Conservation (phyloP, 2,797 vertebrate species). For the Pygocentrus nattereri region DNA sequence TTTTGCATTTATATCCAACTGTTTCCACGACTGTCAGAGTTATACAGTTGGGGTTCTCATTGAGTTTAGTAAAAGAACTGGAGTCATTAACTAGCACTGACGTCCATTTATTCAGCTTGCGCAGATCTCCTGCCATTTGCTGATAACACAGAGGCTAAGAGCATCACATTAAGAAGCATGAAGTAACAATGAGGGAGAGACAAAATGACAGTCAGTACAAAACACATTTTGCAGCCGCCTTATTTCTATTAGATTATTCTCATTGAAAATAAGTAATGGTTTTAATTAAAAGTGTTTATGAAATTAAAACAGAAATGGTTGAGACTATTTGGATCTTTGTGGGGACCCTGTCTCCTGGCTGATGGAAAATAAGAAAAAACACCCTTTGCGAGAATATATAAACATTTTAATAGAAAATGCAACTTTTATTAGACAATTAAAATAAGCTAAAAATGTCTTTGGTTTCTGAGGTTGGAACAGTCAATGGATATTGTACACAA, state of each 20-base stretch:
- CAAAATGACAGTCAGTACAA: not conserved
- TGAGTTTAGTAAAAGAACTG: slow-evolving; percentile 9
- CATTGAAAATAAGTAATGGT: not conserved
- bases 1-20: slow-evolving; percentile 8
- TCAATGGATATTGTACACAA: too few relatives aligned
- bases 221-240: not conserved
- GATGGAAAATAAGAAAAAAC: not conserved
- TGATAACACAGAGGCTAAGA: slow-evolving; percentile 20
- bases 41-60: slow-evolving; percentile 12
- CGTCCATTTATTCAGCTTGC: slow-evolving; percentile 6
- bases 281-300: slow-evolving; percentile 22
- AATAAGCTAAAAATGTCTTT: too few relatives aligned
- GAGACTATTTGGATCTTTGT: not conserved
- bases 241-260: not conserved
- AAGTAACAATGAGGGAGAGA: not conserved
- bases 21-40: slow-evolving; percentile 20
- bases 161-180: not conserved
- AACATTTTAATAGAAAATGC: not conserved
- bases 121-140: slow-evolving; percentile 20
- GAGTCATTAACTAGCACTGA: slow-evolving; percentile 6
- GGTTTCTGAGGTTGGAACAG: too few relatives aligned
- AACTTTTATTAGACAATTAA: not conserved
- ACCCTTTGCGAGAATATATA: not conserved
- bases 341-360: not conserved
- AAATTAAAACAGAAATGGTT: not conserved